A percentile compares a stretch with the other conserved stretches of the same genome.
phyloP scores from a whole-genome alignment of 2,113 vertebrate species.

The Toxotes chatareus region DNA sequence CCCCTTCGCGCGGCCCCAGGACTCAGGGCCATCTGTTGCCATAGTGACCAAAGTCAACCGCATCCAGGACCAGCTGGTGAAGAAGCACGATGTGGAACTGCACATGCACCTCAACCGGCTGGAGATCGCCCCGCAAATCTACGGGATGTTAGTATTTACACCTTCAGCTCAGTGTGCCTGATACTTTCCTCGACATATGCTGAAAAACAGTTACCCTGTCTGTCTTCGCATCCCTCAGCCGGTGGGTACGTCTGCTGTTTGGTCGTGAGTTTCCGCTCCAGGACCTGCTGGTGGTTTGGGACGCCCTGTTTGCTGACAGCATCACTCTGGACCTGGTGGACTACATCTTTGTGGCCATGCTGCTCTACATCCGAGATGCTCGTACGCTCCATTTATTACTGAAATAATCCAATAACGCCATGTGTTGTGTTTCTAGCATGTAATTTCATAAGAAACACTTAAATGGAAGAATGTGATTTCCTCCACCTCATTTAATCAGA shows the following conservation, averaged over 20 bases:
- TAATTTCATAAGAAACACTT: constrained; percentile 41
- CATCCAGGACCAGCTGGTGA: constrained; percentile 97
- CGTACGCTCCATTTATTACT: constrained; percentile 83
- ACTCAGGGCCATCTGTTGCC: constrained; percentile 95
- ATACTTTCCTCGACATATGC: neutral
- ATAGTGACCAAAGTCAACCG: constrained; percentile 99
- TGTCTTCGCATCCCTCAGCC: constrained; percentile 79
- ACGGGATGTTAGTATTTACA: constrained; percentile 93
- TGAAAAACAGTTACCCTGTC: constrained; percentile 47
- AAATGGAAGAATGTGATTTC: constrained; percentile 51
- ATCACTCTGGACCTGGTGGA: constrained; percentile 95
- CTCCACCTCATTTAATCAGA: constrained; percentile 46
- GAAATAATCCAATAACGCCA: constrained; percentile 33
- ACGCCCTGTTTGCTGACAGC: constrained; percentile 96
- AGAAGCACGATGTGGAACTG: constrained; percentile 96
- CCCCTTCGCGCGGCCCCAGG: constrained; percentile 97
- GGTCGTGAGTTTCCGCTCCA: constrained; percentile 96
- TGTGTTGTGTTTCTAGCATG: constrained; percentile 43
- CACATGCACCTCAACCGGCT: constrained; percentile 98
- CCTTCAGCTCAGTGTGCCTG: neutral
- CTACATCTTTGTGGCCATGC: constrained; percentile 98
- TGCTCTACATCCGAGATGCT: constrained; percentile 97
- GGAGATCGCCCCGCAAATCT: constrained; percentile 98
- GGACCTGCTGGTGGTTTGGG: constrained; percentile 97
- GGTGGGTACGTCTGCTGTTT: constrained; percentile 96